Conservation (phyloP, 2,113 vertebrate species). For the Toxotes chatareus region DNA sequence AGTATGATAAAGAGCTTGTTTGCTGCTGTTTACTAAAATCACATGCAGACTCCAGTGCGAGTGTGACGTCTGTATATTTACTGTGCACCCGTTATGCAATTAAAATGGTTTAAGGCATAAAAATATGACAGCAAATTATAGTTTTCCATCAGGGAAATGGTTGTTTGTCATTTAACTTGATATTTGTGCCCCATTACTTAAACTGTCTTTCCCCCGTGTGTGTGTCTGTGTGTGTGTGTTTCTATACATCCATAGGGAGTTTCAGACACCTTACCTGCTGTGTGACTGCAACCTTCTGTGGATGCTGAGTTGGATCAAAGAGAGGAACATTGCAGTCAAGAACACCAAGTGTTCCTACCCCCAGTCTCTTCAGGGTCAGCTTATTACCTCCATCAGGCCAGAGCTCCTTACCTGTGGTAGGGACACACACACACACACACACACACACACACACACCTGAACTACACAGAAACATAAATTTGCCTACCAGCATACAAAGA, state of each 20-base stretch:
- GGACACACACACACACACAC: conserved; percentile 29
- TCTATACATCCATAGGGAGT: conserved; percentile 85
- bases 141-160: neutral
- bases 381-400: conserved; percentile 85
- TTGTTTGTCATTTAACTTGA: conserved; percentile 7
- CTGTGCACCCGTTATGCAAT: neutral
- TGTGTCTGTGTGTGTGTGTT: neutral
- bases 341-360: conserved; percentile 95
- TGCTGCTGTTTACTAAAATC: neutral
- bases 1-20: conserved; percentile 76
- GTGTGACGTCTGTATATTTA: conserved; percentile 10
- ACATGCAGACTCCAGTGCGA: neutral
- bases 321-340: conserved; percentile 89
- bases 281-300: conserved; percentile 97
- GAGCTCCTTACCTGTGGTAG: conserved; percentile 94
- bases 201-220: neutral
- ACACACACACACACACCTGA: neutral
- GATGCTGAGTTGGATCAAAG: conserved; percentile 93
- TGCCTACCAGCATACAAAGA: neutral
- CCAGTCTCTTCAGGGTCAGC: conserved; percentile 91
- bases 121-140: neutral
- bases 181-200: neutral
- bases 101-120: neutral
- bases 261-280: conserved; percentile 94
- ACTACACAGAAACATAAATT: neutral